Evolutionary conservation across 2,113 vertebrate genomes (phyloP).

Genomic region (Erythrocercus mccallii): DNA sequence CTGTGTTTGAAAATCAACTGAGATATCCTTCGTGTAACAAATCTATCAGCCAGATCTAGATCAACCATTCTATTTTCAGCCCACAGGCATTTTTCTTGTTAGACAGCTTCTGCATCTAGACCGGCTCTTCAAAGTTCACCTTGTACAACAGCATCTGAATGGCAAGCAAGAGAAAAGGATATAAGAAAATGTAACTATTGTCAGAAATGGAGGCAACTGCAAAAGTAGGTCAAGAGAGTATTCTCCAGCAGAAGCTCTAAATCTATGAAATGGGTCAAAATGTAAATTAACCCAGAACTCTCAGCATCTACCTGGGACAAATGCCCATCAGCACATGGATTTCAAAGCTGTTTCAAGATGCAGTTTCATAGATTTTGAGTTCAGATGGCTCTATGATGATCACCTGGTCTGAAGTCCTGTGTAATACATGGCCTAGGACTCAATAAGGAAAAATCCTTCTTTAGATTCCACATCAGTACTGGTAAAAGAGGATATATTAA

Average conservation of each 20-base stretch:
- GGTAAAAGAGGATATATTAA: neutral
- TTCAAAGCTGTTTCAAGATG: neutral
- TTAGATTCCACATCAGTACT: neutral
- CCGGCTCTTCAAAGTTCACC: constrained; percentile 17
- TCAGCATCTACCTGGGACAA: neutral
- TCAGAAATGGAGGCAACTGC: neutral
- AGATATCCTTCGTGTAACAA: neutral
- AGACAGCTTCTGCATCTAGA: constrained; percentile 13
- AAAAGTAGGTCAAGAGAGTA: neutral
- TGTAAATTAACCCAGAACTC: neutral
- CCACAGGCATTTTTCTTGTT: neutral
- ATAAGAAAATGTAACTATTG: neutral
- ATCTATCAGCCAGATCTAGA: neutral
- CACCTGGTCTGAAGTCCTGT: neutral
- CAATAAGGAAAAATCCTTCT: neutral
- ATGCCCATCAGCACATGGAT: neutral
- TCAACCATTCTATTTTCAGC: constrained; percentile 14
- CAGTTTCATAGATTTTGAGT: neutral
- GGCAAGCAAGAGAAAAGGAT: neutral
- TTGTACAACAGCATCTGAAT: neutral
- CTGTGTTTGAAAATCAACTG: constrained; percentile 19
- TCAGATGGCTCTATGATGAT: neutral
- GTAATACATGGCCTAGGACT: neutral
- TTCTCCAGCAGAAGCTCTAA: constrained; percentile 15
- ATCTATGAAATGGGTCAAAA: constrained; percentile 39